Evolutionary conservation across 2,888 invertebrate genomes (phyloP), one percentile per base, ranked within the genome.

Genomic region (Pterostichus madidus): DNA sequence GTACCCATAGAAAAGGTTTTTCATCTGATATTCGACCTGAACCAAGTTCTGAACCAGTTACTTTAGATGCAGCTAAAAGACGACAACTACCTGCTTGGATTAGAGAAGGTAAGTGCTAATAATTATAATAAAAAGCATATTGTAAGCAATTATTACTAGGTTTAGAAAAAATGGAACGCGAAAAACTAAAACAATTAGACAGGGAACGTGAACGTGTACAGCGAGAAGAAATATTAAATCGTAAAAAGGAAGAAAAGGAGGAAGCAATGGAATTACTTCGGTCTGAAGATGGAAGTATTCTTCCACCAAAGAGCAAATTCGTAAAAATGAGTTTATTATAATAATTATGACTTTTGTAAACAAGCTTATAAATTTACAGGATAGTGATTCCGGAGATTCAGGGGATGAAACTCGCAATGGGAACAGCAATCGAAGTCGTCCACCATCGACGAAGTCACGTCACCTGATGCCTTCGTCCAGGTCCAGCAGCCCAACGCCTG

Each of bases 61-160:
- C 91, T 39, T 90, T 93, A 88, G 97, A 98, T 90, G 96, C 97
- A 13, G 95, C 95, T 15, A 97, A 97, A 90, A 92, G 98, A 49
- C 94, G 97, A 87, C 95, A 96, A 86, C 92, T 99, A 24, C 99
- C 99, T n/a, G 97, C 96, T 0, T 99, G 99, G 99, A 98, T 99
- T 85, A 93, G 98, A 89, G 98, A 97, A 92, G 97, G 97, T 88
- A 89, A 94, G 35, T 32, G 49, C 78, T 94, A 94, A 86, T 94
- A 94, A 88, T 94, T 94, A 92, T 94, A 95, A 87, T 89, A 93
- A 93, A 24, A 85, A 73, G 44, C 15, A 31, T 17, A 46, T 73
- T 46, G 44, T 11, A 73, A 46, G 1, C 6, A 73, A 6, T 13
- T 73, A 44, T n/a, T 24, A 13, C 6, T 73, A 92, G 98, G 98